These are phyloP conservation scores for Psix sp. DNA, from an alignment of 1,140 invertebrate genomes.

Conservation along the genomic window DNA sequence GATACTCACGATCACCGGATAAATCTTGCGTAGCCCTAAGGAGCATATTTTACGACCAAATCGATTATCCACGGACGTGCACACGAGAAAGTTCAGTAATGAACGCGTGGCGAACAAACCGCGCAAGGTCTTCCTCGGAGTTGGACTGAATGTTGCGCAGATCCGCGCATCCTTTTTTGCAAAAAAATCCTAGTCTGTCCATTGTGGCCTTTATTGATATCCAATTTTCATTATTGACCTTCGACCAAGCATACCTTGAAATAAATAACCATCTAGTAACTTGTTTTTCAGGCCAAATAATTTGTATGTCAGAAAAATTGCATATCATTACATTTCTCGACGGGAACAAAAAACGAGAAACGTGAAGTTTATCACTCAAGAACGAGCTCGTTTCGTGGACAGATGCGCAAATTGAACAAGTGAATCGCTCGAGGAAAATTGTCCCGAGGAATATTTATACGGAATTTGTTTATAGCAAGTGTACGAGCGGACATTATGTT, in stretches of 20 bases:
- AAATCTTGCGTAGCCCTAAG: constrained; percentile 64
- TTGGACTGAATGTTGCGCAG: constrained; percentile 61
- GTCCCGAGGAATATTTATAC: neutral
- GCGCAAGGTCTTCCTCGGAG: constrained; percentile 63
- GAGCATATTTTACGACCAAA: constrained; percentile 73
- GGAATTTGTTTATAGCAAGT: constrained; percentile 36
- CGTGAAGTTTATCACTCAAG: too few relatives aligned
- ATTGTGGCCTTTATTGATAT: constrained; percentile 39
- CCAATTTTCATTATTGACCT: too few relatives aligned
- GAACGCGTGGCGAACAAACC: constrained; percentile 64
- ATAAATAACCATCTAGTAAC: too few relatives aligned
- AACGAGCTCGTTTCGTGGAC: too few relatives aligned
- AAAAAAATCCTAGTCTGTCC: constrained; percentile 22
- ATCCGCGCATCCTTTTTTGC: constrained; percentile 16
- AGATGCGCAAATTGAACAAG: too few relatives aligned
- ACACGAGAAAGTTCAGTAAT: constrained; percentile 68
- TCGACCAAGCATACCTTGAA: too few relatives aligned
- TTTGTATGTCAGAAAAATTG: too few relatives aligned
- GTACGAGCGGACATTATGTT: constrained; percentile 41
- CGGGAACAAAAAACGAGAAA: too few relatives aligned
- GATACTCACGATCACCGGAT: constrained; percentile 58
- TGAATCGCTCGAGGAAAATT: constrained; percentile 2
- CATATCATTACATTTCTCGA: too few relatives aligned
- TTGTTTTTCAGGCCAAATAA: too few relatives aligned
- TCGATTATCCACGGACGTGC: constrained; percentile 71